Conservation (phyloP, 2,888 invertebrate genomes). For the Drosophila pseudotakahashii region DNA sequence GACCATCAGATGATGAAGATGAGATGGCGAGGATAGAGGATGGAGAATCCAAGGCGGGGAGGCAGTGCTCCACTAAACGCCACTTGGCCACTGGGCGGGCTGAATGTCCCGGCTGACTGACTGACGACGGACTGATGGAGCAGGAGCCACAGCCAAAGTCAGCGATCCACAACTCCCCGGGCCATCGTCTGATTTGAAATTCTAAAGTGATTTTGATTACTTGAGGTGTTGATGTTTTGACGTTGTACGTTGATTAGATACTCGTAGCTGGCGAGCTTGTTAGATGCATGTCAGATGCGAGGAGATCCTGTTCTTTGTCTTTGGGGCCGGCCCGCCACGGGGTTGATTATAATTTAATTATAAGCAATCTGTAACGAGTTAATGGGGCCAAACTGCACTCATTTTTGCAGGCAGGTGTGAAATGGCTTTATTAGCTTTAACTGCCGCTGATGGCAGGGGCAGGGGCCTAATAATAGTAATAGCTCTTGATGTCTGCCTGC, state of each 20-base stretch:
- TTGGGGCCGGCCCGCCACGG: conserved; percentile 41
- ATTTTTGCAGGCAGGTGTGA: conserved; percentile 73
- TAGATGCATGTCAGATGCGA: conserved; percentile 70
- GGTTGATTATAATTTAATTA: conserved; percentile 77
- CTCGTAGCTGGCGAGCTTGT: conserved; percentile 67
- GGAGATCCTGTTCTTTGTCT: conserved; percentile 39
- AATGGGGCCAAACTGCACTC: conserved; percentile 61
- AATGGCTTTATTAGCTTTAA: conserved; percentile 73
- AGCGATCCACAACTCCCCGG: conserved; percentile 49
- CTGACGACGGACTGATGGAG: conserved; percentile 30
- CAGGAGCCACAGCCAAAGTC: background rate
- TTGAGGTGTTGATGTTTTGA: conserved; percentile 79
- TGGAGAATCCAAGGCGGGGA: conserved; percentile 9
- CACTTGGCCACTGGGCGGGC: conserved; percentile 52
- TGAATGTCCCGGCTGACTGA: conserved; percentile 36
- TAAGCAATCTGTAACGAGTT: conserved; percentile 75
- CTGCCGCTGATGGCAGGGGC: conserved; percentile 25
- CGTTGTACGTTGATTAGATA: conserved; percentile 78
- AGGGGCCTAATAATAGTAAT: conserved; percentile 65
- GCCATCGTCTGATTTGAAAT: conserved; percentile 76
- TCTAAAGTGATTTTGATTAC: conserved; percentile 79
- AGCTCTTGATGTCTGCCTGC: conserved; percentile 42
- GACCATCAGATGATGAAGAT: conserved; percentile 33
- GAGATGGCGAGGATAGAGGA: conserved; percentile 23
- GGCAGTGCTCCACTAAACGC: conserved; percentile 50